Base-by-base conservation (phyloP, 2,797 vertebrate species). In the Oryzias sinensis region DNA sequence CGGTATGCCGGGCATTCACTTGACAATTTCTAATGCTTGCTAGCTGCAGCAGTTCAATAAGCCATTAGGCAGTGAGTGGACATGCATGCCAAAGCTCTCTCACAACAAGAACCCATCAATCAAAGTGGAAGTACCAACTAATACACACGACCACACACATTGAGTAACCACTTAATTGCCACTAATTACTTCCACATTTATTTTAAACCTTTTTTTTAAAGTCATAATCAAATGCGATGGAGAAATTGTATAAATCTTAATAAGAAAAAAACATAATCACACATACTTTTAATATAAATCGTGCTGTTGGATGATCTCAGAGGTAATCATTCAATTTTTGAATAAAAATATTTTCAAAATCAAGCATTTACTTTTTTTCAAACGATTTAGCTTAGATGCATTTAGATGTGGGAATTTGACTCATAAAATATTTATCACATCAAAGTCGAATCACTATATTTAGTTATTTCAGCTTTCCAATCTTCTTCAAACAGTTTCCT, bases 1-100 rank as follows among this genome's bases (percentile, higher is more conserved):
- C 56, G 43, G 25, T 48, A 53, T 57, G 47, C 67, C 56, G 37
- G 33, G 48, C 83, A 84, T 87, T 90, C 90, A 88, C 87, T 15
- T 22, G 54, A 70, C 51, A 68, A 78, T 88, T 91, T 80, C 85
- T 87, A 93, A 92, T 91, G 81, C 82, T 86, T 81, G 78, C 77
- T 67, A 84, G 83, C 80, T 76, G 62, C 64, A 42, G 76, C 79
- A 85, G 86, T 72, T 91, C 88, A 91, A 91, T 91, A 92, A 92
- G 85, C 90, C 74, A 91, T 93, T 93, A 92, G 87, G 80, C 77
- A 79, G 85, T 73, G 67, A 85, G 73, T 73, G 85, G 85, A 88
- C 85, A 82, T 82, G 88, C 86, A 90, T 90, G 87, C 85, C 86
- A 91, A 89, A 82, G 75, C 79, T 69, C 82, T 83, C 72, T 76